Evolutionary conservation across 2,888 invertebrate species (phyloP), one percentile per base, ranked within the genome.

Genomic region (Bruchidius siliquastri): DNA sequence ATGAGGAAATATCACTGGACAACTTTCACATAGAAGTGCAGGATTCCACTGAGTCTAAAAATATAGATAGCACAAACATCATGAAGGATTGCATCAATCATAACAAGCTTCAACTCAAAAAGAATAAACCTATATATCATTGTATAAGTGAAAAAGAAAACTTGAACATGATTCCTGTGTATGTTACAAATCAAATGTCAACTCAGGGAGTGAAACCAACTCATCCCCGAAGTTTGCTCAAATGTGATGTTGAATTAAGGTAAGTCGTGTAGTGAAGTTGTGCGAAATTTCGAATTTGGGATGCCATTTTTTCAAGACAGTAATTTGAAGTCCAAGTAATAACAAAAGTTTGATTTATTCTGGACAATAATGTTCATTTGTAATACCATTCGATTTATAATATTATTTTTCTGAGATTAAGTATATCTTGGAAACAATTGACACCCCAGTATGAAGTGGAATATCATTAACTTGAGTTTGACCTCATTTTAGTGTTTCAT

Each of bases 181-280:
- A 49, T 49, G 49, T 49, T 13, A 49, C 49, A 49, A 49, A 49
- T 18, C 49, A 49, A 49, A 49, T 49, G 49, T 1, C 49, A 49
- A 49, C 49, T 49, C 49, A 49, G 18, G 49, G 49, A 49, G 49
- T 49, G 13, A 49, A 49, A 13, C 49, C 49, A 73, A 76, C 81
- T 0, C 85, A 85, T 78, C 83, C 85, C 0, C 79, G 85, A 71
- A 85, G 85, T 74, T 79, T 86, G n/a, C 78, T 86, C 71, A 84
- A 85, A 76, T 83, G 81, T 68, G 82, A 83, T 0, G 68, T 68
- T 22, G 68, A 68, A 10, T 68, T 20, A 68, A 68, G 68, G 68
- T 68, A 20, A 21, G 49, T 13, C 26, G 3, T 8, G 8, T 26
- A 26, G 8, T 26, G 26, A 26, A 2, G 8, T 26, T 8, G 8